Percentiles rank a stretch among this genome's conserved stretches.
phyloP scores from a whole-genome alignment of 30 jellyfish, hydroid and myxozoan species.

The Rhopilema esculentum region DNA sequence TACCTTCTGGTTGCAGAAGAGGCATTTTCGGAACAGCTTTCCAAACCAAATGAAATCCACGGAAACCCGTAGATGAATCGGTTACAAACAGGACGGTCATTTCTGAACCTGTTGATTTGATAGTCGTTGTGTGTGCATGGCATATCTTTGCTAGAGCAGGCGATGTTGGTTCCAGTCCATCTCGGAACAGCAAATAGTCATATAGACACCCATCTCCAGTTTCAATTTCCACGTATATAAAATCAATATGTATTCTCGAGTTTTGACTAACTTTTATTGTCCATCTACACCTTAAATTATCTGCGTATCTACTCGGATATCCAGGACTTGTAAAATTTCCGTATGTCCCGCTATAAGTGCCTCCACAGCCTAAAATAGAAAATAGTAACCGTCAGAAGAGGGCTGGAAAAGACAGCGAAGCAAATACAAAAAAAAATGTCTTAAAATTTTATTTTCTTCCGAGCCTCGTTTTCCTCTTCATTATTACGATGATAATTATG shows the following conservation, averaged over 20 bases:
- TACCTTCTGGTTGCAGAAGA: slow-evolving; percentile 58
- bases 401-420: neutral
- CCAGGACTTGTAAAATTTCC: slow-evolving; percentile 90
- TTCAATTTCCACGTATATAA: slow-evolving; percentile 74
- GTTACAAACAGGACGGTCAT: slow-evolving; percentile 76
- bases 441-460: no score
- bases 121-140: slow-evolving; percentile 29
- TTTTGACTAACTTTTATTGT: slow-evolving; percentile 43
- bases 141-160: slow-evolving; percentile 72
- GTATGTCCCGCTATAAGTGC: slow-evolving; percentile 40
- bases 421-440: neutral
- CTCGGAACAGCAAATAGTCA: slow-evolving; percentile 78
- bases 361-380: slow-evolving; percentile 74
- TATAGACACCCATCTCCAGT: slow-evolving; percentile 74
- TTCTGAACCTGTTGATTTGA: slow-evolving; percentile 79
- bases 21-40: slow-evolving; percentile 77
- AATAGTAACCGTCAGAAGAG: neutral
- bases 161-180: slow-evolving; percentile 74
- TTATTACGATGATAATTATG: no score
- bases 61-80: slow-evolving; percentile 72
- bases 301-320: slow-evolving; percentile 82
- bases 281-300: slow-evolving; percentile 47
- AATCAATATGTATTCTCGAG: slow-evolving; percentile 62
- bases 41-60: slow-evolving; percentile 86
- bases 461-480: no score